Evolutionary conservation across 2,113 vertebrate species (phyloP), one percentile per base, ranked within the genome.

Genomic region (Mormyrus lacerda): DNA sequence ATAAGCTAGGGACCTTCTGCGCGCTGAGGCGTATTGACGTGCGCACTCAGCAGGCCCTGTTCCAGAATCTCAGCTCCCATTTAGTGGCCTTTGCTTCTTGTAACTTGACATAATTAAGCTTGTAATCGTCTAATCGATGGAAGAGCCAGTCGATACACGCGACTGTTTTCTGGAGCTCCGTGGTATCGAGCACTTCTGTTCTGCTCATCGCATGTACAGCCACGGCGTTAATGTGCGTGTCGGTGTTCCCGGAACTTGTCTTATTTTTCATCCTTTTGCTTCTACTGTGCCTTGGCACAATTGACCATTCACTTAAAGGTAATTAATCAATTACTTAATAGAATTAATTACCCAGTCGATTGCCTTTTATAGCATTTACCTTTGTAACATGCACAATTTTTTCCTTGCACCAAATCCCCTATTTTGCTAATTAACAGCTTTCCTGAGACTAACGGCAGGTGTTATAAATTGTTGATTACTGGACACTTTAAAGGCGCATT

Each of bases 51-150:
- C 87, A 87, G 31, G 19, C 10, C 86, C 47, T 3, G 39, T 3
- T 31, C 31, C 53, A 42, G 55, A 45, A 65, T 31, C 50, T 55
- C 50, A 53, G 19, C 47, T 39, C 87, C 87, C 31, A 55, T 61
- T 87, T 58, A 53, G 73, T 42, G 27, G 10, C 87, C 35, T 55
- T 87, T 45, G 17, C 87, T 65, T 61, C 87, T 65, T 87, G 87
- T 65, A 87, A 65, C 55, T 65, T 87, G 87, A 87, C 87, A 58
- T 87, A 87, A 87, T 87, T 87, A 87, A 87, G 87, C 87, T 27
- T 87, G 87, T 87, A 87, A 87, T 87, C n/a, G 17, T 19, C 87
- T 21, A 45, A 53, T 87, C 51, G 39, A 87, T 87, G 87, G 31
- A 44, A 8, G 87, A 39, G 17, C 3, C 24, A 87, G 87, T 87